Percentiles rank a stretch among this genome's conserved stretches.
Conservation (phyloP, 2,113 vertebrate genomes). For the Lamprotornis superbus region DNA sequence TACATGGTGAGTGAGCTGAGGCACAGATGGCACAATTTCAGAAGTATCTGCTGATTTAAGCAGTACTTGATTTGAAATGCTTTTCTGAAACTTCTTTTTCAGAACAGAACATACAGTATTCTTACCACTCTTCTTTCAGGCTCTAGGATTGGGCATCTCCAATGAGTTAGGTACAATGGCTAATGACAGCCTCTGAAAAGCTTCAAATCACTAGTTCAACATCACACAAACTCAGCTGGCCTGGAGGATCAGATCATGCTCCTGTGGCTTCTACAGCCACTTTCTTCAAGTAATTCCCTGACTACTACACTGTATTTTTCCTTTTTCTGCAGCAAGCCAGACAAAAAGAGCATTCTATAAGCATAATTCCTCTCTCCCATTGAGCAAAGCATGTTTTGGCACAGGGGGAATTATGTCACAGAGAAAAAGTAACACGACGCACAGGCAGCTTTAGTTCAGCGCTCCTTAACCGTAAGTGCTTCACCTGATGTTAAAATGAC, state of each 20-base stretch:
- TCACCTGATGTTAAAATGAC: not conserved
- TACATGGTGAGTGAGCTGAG: constrained; percentile 13
- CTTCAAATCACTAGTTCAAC: not conserved
- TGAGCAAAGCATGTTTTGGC: not conserved
- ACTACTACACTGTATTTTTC: not conserved
- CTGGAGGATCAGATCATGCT: not conserved
- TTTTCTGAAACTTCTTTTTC: not conserved
- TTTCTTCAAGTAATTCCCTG: not conserved
- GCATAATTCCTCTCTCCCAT: not conserved
- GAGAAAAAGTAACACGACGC: not conserved
- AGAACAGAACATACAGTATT: not conserved
- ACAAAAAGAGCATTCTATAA: not conserved
- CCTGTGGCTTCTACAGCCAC: not conserved
- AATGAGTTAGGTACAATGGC: not conserved
- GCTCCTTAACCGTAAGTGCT: not conserved
- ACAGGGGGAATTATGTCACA: not conserved
- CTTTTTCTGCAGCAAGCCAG: not conserved
- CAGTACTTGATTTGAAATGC: not conserved
- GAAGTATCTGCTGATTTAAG: constrained; percentile 39
- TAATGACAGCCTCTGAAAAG: not conserved
- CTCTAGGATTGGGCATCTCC: not conserved
- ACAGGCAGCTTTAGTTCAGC: not conserved
- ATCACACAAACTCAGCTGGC: not conserved
- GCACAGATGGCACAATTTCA: constrained; percentile 47
- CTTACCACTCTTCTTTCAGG: not conserved